phyloP scores from a whole-genome alignment of 92 coral and sea anemone species.

The Parazoanthus atlanticus region DNA sequence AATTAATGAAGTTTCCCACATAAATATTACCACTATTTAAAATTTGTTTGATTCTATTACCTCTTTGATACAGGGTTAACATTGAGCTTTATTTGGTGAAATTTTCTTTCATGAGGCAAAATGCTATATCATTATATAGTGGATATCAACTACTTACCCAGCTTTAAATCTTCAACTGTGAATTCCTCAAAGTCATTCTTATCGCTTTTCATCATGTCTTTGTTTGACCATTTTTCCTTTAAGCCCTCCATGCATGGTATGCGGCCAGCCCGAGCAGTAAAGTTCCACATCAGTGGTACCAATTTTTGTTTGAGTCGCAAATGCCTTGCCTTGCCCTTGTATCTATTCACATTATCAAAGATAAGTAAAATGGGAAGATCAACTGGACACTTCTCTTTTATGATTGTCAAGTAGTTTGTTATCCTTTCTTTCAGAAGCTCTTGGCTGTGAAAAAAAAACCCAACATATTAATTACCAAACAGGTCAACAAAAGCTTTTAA shows the following conservation, averaged over 20 bases:
- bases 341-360: conserved; percentile 47
- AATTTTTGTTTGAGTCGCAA: conserved; percentile 36
- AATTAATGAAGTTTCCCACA: no score
- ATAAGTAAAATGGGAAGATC: conserved; percentile 40
- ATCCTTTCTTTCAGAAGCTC: conserved; percentile 45
- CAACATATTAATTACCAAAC: no score
- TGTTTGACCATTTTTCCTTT: neutral
- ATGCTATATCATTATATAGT: no score
- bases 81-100: no score
- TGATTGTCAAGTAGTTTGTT: conserved; percentile 24
- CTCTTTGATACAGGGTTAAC: no score
- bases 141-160: neutral
- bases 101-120: no score
- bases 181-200: neutral
- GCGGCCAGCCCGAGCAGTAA: conserved; percentile 43
- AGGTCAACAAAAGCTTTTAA: no score
- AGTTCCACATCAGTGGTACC: conserved; percentile 54
- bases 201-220: neutral
- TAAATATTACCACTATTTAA: no score
- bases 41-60: no score
- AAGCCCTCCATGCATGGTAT: conserved; percentile 30
- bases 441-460: conserved; percentile 38
- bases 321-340: conserved; percentile 56
- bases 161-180: neutral
- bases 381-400: conserved; percentile 32